Conservation (phyloP, 64 coral and sea anemone species). For the Trachythela sp. region DNA sequence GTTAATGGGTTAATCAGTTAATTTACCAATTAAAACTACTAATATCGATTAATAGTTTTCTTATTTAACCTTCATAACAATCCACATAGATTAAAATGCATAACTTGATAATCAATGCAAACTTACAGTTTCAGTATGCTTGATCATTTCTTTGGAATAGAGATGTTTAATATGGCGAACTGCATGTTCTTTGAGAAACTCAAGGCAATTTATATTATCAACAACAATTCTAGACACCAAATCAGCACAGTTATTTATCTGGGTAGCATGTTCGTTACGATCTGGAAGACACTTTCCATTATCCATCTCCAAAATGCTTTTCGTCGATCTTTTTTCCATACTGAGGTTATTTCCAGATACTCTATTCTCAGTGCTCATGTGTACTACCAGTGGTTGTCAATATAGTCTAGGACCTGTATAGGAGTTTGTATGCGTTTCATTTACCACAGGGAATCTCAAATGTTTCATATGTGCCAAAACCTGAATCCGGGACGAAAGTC, state of each 20-base stretch:
- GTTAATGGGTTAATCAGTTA: no score
- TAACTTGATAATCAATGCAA: background rate
- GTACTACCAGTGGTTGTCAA: background rate
- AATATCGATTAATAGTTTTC: no score
- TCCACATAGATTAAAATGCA: background rate
- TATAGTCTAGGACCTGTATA: no score
- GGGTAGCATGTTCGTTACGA: background rate
- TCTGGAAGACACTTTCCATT: background rate
- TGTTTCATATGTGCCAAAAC: no score
- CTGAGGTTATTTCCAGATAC: background rate
- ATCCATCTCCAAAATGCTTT: background rate
- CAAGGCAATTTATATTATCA: background rate
- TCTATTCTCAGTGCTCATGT: background rate
- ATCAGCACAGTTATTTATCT: background rate
- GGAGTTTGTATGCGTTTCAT: no score
- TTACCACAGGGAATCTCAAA: no score
- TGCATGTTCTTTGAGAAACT: background rate
- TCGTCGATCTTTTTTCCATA: background rate
- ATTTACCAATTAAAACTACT: no score
- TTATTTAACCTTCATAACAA: background rate
- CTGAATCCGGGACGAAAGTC: no score
- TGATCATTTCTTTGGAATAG: background rate
- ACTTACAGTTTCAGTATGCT: slow-evolving; percentile 5
- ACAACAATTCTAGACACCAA: background rate
- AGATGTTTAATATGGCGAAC: background rate